Base-by-base conservation (phyloP, 2,888 invertebrate genomes). In the Scelioninae gen. 1 region DNA sequence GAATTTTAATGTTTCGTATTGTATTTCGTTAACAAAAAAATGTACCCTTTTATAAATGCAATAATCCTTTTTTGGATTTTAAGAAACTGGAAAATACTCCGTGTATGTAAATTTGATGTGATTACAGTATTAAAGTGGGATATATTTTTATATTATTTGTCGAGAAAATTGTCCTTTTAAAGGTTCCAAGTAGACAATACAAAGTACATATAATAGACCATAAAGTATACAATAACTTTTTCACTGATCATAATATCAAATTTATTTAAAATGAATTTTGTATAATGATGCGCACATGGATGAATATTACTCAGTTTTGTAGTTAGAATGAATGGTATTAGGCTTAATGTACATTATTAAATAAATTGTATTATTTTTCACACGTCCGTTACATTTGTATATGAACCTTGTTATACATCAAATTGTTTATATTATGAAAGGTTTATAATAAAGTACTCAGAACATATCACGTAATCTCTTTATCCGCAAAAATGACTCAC, bases 361-460 rank as follows among this genome's bases (percentile, higher is more conserved):
- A 32, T 10, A 40, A 31, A 62, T 62, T 58, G 58, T 40, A 63
- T 49, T 63, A 66, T n/a, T 43, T 55, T 43, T 68, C 29, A 55
- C 43, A 31, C 23, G 8, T 51, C 29, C 23, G 51, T 66, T 53
- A 29, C 7, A 29, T 49, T 63, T 62, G 62, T 62, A 62, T 8
- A 62, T 45, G 47, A 62, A 31, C 0, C 15, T 62, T 63, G 49
- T 63, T 63, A 63, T n/a, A 16, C 63, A 23, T 40, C 40, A 23
- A 58, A 15, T n/a, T n/a, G n/a, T n/a, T n/a, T n/a, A n/a, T n/a
- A n/a, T n/a, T n/a, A n/a, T n/a, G n/a, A 65, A 38, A 43, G 29
- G 31, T 66, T 55, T 66, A 55, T 55, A 66, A 53, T 43, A 55
- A 66, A 66, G 11, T 13, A 38, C n/a, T 43, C 23, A 40, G n/a